These are phyloP conservation scores for Cettia cetti DNA, from an alignment of 2,113 vertebrate genomes.

Conservation along the genomic window DNA sequence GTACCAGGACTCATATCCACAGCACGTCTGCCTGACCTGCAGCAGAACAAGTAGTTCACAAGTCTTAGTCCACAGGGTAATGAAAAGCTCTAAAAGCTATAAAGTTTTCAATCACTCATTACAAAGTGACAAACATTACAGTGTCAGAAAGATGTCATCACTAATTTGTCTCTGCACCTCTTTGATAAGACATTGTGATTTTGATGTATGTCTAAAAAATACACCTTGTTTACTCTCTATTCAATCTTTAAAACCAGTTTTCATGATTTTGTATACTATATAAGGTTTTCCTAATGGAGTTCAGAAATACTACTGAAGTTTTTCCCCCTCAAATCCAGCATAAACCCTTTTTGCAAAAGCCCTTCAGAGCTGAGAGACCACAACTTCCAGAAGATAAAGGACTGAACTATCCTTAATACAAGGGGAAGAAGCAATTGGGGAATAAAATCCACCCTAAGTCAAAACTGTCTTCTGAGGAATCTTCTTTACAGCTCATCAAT, in stretches of 20 bases:
- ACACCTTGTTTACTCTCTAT: neutral
- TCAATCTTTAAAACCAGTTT: neutral
- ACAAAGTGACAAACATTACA: neutral
- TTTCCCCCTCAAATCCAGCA: neutral
- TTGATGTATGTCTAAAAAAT: neutral
- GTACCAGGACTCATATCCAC: neutral
- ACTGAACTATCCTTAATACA: neutral
- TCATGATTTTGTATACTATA: neutral
- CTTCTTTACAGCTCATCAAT: neutral
- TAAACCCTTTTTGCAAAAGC: neutral
- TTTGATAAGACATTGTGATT: neutral
- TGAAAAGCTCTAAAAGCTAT: neutral
- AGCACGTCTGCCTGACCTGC: neutral
- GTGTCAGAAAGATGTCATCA: neutral
- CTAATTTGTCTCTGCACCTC: neutral
- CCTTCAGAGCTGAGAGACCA: neutral
- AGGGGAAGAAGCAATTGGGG: neutral
- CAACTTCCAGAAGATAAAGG: neutral
- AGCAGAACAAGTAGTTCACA: neutral
- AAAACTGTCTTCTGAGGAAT: neutral
- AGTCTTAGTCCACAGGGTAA: neutral
- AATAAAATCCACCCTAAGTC: neutral
- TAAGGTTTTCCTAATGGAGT: neutral
- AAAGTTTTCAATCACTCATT: neutral
- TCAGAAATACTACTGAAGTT: neutral